Evolutionary conservation across 2,888 invertebrate species (phyloP).

Genomic region (Syrista parreyssii): DNA sequence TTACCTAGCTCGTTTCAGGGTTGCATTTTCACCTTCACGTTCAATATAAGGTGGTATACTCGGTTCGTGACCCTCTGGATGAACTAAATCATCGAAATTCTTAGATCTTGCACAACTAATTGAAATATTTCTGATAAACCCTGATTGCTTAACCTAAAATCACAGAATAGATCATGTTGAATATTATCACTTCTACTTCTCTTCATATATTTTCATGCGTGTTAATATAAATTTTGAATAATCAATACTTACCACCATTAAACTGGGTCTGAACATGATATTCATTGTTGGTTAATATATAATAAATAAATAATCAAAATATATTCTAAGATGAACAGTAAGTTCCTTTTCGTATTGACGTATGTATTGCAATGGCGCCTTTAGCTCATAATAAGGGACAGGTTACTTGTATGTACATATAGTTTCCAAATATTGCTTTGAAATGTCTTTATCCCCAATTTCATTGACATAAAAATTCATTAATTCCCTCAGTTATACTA

Average conservation of each 20-base stretch:
- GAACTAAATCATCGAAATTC: constrained; percentile 41
- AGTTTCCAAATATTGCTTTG: not conserved
- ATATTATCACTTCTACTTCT: not conserved
- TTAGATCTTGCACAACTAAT: constrained; percentile 30
- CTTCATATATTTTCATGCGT: not conserved
- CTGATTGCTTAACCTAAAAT: constrained; percentile 14
- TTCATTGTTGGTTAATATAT: constrained; percentile 20
- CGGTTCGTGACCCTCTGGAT: constrained; percentile 53
- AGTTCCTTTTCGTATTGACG: not conserved
- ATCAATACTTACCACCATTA: constrained; percentile 20
- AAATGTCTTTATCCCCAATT: not conserved
- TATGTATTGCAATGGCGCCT: not conserved
- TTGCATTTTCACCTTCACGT: constrained; percentile 46
- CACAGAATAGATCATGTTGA: not conserved
- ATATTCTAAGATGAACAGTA: constrained; percentile 22
- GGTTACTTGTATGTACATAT: too few species aligned
- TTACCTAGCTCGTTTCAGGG: constrained; percentile 54
- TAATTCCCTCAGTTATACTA: not conserved
- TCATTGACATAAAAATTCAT: not conserved
- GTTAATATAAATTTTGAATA: not conserved
- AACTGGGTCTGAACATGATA: constrained; percentile 17
- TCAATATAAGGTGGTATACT: constrained; percentile 53
- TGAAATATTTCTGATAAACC: constrained; percentile 13
- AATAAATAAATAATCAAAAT: constrained; percentile 8
- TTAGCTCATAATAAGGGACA: not conserved